These are phyloP conservation scores for Leiothrix lutea DNA, from an alignment of 2,113 vertebrate genomes.

Conservation along the genomic window DNA sequence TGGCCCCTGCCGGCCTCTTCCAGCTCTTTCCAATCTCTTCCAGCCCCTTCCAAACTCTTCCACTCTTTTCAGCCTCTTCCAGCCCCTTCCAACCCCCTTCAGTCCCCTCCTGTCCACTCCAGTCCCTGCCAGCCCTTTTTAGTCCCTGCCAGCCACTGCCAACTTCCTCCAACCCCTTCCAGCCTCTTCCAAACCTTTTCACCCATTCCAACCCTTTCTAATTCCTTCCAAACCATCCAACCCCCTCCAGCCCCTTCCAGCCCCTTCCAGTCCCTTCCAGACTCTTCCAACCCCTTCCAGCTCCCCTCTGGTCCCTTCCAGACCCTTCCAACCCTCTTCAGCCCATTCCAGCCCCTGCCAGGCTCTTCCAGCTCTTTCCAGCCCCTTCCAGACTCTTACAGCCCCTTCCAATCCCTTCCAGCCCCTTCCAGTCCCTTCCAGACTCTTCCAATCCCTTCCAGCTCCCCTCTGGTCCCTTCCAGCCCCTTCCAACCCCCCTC, in stretches of 20 bases:
- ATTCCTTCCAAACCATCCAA: no score
- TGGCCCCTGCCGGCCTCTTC: no score
- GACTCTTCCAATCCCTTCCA: no score
- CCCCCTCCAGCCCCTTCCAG: background rate
- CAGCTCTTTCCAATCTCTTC: background rate
- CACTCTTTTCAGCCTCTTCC: background rate
- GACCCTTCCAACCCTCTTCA: no score
- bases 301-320: no score
- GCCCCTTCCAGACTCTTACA: background rate
- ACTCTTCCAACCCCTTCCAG: no score
- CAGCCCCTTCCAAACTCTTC: background rate
- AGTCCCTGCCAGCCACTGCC: no score
- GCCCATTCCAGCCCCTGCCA: background rate
- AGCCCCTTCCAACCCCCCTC: no score
- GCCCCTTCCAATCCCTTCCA: rapidly evolving
- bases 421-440: no score
- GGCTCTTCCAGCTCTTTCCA: rapidly evolving
- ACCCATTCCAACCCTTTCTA: no score
- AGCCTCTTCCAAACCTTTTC: rapidly evolving
- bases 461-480: background rate
- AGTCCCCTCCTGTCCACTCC: no score
- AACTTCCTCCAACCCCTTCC: background rate
- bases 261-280: background rate
- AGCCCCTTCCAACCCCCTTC: rapidly evolving
- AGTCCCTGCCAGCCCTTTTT: no score